Evolutionary conservation across 1,140 invertebrate genomes (phyloP), one percentile per base, ranked within the genome.

Genomic region (Lethrus apterus): DNA sequence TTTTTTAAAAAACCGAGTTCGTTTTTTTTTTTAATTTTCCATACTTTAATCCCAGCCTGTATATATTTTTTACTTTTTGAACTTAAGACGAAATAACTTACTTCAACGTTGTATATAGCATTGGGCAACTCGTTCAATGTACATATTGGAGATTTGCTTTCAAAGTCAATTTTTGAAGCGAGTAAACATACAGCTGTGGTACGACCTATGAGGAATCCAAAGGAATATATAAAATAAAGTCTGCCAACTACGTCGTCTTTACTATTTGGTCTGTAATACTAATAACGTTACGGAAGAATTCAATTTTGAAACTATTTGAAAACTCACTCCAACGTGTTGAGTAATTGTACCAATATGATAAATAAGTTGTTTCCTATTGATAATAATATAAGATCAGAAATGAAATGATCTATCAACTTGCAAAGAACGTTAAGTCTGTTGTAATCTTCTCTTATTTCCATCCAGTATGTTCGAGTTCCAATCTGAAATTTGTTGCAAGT

Each of bases 321-420:
- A 17, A 9, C 20, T 17, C 38, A 50, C 48, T 36, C 32, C 24
- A 50, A 32, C 21, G 36, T 10, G 11, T 43, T 43, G 4, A 45
- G 24, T 3, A 50, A 36, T 50, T 46, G 48, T 15, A 45, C 35
- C 5, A 50, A 15, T 17, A 46, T 21, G 1, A 40, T 20, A 32
- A 45, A 50, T 8, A 50, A 31, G 13, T 50, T 50, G 33, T 40
- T 40, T 9, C 19, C 33, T 15, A 50, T 45, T 3, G 48, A 50
- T 1, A 46, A 32, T 10, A 50, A 29, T 4, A 50, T 3, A 5
- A 50, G 7, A 3, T 21, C 42, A 17, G 48, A 36, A 30, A 50
- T 50, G 13, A 26, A 26, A 4, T 32, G 14, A 36, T 46, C 48
- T 23, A 46, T 9, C 14, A 45, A n/a, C 5, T 26, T 17, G 19